Evolutionary conservation across 2,113 vertebrate genomes (phyloP).

Genomic region (Mola mola): DNA sequence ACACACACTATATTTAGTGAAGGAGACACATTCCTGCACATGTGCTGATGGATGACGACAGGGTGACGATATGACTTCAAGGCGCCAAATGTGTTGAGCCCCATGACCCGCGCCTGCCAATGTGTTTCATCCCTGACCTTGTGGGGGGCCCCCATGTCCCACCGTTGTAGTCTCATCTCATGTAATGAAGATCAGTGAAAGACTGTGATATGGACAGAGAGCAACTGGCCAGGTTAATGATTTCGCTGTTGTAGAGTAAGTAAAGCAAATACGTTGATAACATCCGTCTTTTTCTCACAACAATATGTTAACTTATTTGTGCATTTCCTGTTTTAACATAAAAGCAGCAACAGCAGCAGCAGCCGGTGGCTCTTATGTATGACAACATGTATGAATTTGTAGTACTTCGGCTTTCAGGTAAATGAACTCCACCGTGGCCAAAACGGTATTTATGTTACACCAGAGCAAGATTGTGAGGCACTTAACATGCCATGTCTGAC

Average conservation of each 20-base stretch:
- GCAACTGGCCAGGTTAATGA: conserved; percentile 34
- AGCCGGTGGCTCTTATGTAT: conserved; percentile 25
- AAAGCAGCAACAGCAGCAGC: conserved; percentile 39
- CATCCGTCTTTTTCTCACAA: neutral
- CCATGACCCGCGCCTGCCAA: conserved; percentile 57
- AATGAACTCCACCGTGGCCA: conserved; percentile 34
- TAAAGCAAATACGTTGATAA: neutral
- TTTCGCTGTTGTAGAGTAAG: conserved; percentile 13
- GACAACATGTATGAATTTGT: conserved; percentile 9
- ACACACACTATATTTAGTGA: conserved; percentile 77
- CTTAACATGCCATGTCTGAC: conserved; percentile 78
- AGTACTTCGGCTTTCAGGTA: conserved; percentile 16
- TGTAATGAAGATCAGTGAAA: conserved; percentile 20
- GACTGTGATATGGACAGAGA: conserved; percentile 5
- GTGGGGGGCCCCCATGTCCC: conserved; percentile 2
- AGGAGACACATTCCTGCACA: conserved; percentile 68
- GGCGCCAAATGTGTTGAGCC: conserved; percentile 73
- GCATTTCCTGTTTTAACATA: neutral
- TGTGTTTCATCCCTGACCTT: conserved; percentile 69
- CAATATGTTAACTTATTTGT: neutral
- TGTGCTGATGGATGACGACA: conserved; percentile 79
- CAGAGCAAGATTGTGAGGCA: conserved; percentile 60
- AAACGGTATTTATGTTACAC: conserved; percentile 63
- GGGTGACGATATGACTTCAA: conserved; percentile 76
- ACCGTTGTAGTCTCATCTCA: conserved; percentile 14